phyloP scores from a whole-genome alignment of 2,113 vertebrate genomes.

The Polyodon spathula region DNA sequence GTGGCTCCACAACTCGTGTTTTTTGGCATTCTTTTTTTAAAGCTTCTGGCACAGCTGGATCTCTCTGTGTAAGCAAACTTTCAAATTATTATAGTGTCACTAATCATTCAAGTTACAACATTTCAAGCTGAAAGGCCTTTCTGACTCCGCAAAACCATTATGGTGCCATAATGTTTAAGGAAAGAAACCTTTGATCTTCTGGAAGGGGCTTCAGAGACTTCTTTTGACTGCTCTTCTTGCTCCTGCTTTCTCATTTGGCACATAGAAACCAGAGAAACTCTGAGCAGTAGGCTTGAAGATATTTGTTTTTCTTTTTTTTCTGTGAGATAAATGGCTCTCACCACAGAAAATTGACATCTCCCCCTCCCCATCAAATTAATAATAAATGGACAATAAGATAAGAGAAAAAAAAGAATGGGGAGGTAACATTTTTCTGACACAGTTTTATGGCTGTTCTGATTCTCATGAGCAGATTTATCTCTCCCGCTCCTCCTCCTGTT shows the following conservation, averaged over 20 bases:
- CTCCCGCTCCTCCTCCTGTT: conserved; percentile 29
- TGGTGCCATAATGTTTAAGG: conserved; percentile 42
- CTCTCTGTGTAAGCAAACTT: conserved; percentile 48
- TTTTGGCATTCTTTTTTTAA: conserved; percentile 44
- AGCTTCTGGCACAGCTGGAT: conserved; percentile 60
- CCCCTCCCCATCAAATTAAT: conserved; percentile 59
- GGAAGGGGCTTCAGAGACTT: conserved; percentile 44
- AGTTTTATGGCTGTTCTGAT: conserved; percentile 51
- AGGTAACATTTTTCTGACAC: conserved; percentile 60
- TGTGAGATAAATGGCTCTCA: conserved; percentile 20
- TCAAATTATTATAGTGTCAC: conserved; percentile 53
- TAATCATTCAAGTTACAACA: conserved; percentile 52
- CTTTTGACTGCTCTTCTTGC: conserved; percentile 37
- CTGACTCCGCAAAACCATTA: conserved; percentile 43
- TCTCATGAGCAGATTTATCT: conserved; percentile 46
- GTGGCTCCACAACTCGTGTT: conserved; percentile 45
- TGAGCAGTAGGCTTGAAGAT: no score
- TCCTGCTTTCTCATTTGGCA: conserved; percentile 31
- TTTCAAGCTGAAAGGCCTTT: conserved; percentile 40
- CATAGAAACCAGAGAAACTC: conserved; percentile 50
- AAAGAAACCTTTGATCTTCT: conserved; percentile 56
- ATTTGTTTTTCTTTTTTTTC: no score
- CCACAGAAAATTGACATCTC: conserved; percentile 53
- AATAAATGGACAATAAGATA: conserved; percentile 53
- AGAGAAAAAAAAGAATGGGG: conserved; percentile 55